Conservation (phyloP, 2,797 vertebrate genomes). For the Sciurus carolinensis region DNA sequence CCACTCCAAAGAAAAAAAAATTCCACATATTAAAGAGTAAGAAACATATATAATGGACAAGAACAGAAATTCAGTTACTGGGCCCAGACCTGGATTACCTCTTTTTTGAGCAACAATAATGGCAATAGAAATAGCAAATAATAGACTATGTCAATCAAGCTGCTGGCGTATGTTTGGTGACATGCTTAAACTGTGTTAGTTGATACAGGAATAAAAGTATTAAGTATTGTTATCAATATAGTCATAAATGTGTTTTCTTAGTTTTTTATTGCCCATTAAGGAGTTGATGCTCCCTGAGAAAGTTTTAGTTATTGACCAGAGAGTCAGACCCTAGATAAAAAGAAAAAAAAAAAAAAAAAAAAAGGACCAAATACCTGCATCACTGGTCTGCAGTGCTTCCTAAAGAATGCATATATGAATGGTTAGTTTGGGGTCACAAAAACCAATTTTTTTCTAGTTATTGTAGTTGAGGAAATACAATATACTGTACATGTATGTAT, state of each 20-base stretch:
- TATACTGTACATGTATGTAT: neutral
- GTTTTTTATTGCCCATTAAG: neutral
- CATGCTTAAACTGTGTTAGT: neutral
- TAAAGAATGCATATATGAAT: neutral
- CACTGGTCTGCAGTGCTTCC: neutral
- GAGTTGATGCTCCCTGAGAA: neutral
- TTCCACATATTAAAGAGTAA: neutral
- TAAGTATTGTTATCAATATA: neutral
- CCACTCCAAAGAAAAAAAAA: too few species aligned
- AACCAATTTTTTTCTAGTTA: neutral
- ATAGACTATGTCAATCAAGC: neutral
- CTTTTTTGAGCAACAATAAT: neutral
- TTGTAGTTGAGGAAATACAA: neutral
- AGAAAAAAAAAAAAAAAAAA: neutral
- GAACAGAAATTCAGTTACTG: neutral
- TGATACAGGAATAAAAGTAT: neutral
- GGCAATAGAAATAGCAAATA: neutral
- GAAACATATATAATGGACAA: neutral
- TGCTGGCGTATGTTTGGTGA: neutral
- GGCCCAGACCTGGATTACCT: neutral
- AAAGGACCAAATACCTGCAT: neutral
- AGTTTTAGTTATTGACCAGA: neutral
- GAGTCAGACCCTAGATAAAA: too few species aligned
- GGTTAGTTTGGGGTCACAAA: neutral
- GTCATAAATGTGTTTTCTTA: too few species aligned